A percentile compares a stretch with the other conserved stretches of the same genome.
phyloP scores from a whole-genome alignment of 2,797 vertebrate species.

The Melanotaenia parkinsoni region DNA sequence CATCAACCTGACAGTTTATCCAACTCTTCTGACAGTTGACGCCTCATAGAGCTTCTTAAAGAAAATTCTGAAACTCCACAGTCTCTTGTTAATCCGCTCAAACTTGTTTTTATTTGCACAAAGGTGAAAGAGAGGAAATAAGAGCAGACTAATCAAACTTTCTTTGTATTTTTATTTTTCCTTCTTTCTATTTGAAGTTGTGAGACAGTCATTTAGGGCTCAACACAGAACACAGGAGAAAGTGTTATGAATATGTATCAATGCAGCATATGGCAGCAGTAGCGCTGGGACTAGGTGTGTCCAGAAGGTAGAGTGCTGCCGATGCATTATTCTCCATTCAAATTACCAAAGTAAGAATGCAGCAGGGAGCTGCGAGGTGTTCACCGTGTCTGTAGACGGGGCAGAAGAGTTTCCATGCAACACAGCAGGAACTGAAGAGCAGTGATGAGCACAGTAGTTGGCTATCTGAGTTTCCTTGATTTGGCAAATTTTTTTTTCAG shows the following conservation, averaged over 20 bases:
- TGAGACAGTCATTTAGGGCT: slow-evolving; percentile 79
- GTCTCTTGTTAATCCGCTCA: slow-evolving; percentile 26
- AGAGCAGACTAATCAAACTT: slow-evolving; percentile 64
- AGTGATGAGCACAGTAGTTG: slow-evolving; percentile 65
- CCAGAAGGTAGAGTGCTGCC: slow-evolving; percentile 84
- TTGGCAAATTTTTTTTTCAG: slow-evolving; percentile 55
- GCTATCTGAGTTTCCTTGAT: slow-evolving; percentile 70
- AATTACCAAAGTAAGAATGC: slow-evolving; percentile 73
- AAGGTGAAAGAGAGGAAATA: slow-evolving; percentile 30
- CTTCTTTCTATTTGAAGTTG: slow-evolving; percentile 78
- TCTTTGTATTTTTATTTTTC: slow-evolving; percentile 54
- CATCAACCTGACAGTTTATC: slow-evolving; percentile 76
- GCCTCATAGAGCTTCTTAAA: slow-evolving; percentile 41
- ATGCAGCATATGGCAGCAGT: slow-evolving; percentile 83
- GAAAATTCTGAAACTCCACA: slow-evolving; percentile 24
- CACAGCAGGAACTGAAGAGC: slow-evolving; percentile 57
- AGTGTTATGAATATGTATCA: slow-evolving; percentile 86
- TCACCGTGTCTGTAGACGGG: slow-evolving; percentile 61
- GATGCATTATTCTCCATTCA: slow-evolving; percentile 85
- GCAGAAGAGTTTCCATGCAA: slow-evolving; percentile 51
- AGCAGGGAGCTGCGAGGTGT: slow-evolving; percentile 64
- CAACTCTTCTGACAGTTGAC: slow-evolving; percentile 59
- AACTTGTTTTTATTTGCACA: slow-evolving; percentile 46
- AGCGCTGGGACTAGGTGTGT: slow-evolving; percentile 87
- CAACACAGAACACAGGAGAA: slow-evolving; percentile 71